These are phyloP conservation scores for Petromus typicus DNA, from an alignment of 2,113 vertebrate species.

Conservation along the genomic window DNA sequence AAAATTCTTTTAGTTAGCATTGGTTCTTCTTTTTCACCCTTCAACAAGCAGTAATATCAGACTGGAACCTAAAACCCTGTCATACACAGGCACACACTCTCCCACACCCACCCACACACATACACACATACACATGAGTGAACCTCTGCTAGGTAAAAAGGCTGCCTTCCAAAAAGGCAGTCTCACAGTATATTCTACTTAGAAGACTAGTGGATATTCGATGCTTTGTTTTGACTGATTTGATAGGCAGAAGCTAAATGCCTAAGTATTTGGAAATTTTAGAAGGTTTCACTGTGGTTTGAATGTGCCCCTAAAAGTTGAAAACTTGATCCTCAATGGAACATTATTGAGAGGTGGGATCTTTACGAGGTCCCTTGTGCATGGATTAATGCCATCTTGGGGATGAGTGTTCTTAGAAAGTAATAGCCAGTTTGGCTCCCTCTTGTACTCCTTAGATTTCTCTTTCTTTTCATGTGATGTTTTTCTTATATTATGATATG, in stretches of 20 bases:
- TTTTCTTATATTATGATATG: neutral
- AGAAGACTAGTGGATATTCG: neutral
- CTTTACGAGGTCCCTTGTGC: neutral
- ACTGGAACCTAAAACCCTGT: neutral
- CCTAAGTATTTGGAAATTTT: constrained; percentile 35
- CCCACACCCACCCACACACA: neutral
- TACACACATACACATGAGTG: neutral
- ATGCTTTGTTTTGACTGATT: neutral
- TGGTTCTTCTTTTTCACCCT: neutral
- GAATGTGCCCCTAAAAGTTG: neutral
- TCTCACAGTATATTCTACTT: neutral
- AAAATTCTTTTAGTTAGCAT: constrained; percentile 15
- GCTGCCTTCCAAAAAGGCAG: neutral
- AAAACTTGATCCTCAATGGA: neutral
- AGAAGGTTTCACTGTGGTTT: neutral
- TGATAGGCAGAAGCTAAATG: neutral
- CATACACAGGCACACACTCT: neutral
- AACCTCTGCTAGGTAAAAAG: neutral
- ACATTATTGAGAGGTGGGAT: neutral
- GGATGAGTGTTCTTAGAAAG: neutral
- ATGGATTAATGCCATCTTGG: neutral
- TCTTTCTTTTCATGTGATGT: neutral
- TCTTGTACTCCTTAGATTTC: neutral
- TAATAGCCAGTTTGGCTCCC: neutral
- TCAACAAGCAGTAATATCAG: neutral